Conservation (phyloP, 2,888 invertebrate species). For the Papilio gigon region DNA sequence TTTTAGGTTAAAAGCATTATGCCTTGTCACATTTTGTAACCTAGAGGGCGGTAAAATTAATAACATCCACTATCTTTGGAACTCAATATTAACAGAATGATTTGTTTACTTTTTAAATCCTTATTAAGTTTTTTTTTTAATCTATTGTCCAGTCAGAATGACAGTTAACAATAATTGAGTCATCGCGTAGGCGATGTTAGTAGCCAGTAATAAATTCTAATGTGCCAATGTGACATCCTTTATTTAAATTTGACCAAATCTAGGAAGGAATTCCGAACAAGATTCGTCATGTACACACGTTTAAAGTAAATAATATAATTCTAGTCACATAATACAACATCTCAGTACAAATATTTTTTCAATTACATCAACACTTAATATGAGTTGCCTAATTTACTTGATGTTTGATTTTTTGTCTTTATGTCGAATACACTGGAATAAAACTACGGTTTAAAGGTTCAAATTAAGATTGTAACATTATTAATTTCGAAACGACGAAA, state of each 20-base stretch:
- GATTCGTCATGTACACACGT: neutral
- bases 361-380: slow-evolving; percentile 6
- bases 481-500: no score
- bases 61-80: neutral
- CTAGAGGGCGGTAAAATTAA: neutral
- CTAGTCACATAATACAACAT: slow-evolving; percentile 7
- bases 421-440: no score
- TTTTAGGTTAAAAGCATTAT: neutral
- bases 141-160: slow-evolving; percentile 27
- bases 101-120: slow-evolving; percentile 15
- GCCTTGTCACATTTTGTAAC: neutral
- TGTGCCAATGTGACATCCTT: neutral
- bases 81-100: no score
- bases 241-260: slow-evolving; percentile 26
- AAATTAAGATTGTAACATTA: no score
- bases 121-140: slow-evolving; percentile 36
- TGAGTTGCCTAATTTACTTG: neutral
- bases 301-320: neutral
- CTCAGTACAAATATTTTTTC: slow-evolving; percentile 2
- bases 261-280: slow-evolving; percentile 9
- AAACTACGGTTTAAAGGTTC: no score
- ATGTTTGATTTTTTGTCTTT: slow-evolving; percentile 23
- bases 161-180: slow-evolving; percentile 37
- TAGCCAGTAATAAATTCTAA: slow-evolving; percentile 33
- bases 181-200: slow-evolving; percentile 36